Conservation (phyloP, 2,113 vertebrate species). For the Lophius piscatorius region DNA sequence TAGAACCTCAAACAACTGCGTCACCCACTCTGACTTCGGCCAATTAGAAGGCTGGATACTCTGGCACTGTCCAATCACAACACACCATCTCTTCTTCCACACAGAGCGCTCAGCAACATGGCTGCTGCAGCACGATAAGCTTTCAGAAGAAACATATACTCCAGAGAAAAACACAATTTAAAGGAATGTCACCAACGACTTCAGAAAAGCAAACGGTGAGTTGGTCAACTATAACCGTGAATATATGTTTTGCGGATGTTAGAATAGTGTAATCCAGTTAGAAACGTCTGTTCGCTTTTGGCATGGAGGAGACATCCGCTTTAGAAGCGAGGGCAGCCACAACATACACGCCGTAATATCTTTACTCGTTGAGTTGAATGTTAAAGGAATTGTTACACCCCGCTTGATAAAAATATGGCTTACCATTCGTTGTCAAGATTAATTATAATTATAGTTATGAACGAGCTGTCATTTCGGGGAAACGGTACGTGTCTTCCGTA, state of each 20-base stretch:
- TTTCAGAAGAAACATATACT: neutral
- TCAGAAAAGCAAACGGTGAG: constrained; percentile 23
- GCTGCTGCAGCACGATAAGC: constrained; percentile 56
- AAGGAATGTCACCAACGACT: neutral
- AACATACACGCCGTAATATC: too few relatives aligned
- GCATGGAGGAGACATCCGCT: too few relatives aligned
- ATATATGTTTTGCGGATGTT: neutral
- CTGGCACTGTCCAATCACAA: constrained; percentile 41
- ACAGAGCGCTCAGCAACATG: constrained; percentile 57
- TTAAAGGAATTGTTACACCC: too few relatives aligned
- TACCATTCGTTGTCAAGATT: too few relatives aligned
- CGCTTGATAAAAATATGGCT: too few relatives aligned
- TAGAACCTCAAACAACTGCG: neutral
- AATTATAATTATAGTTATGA: too few relatives aligned
- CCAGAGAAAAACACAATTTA: neutral
- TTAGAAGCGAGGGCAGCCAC: constrained; percentile 38
- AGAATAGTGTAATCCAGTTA: neutral
- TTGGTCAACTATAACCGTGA: neutral
- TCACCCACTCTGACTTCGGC: constrained; percentile 2
- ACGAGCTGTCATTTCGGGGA: too few relatives aligned
- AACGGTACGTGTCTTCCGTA: too few relatives aligned
- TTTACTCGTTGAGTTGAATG: too few relatives aligned
- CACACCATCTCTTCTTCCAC: neutral
- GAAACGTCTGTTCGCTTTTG: constrained; percentile 23
- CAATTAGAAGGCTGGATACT: constrained; percentile 37